Conservation (phyloP, 2,113 vertebrate species). For the Nematolebias whitei region DNA sequence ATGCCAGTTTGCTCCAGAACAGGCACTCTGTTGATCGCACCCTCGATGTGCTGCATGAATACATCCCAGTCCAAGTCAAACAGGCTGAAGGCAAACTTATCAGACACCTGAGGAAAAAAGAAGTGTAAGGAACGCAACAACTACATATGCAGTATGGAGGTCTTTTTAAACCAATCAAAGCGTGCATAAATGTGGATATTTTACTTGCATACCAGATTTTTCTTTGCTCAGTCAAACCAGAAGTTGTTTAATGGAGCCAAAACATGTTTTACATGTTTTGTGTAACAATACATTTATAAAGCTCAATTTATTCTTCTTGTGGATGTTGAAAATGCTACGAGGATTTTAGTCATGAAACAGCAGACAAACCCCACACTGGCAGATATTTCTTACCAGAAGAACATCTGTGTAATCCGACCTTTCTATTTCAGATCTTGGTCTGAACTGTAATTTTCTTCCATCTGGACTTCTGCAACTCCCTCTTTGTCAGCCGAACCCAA, state of each 20-base stretch:
- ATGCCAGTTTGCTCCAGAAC: conserved; percentile 90
- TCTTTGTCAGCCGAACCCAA: conserved; percentile 17
- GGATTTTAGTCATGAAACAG: neutral
- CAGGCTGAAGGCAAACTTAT: conserved; percentile 93
- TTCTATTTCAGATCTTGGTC: conserved; percentile 29
- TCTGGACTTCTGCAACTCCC: conserved; percentile 38
- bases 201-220: neutral
- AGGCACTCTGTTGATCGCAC: conserved; percentile 90
- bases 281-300: no score
- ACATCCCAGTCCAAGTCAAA: conserved; percentile 98
- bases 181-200: neutral
- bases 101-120: conserved; percentile 82
- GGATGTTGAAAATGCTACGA: neutral
- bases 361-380: neutral
- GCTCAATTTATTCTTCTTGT: neutral
- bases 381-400: conserved; percentile 8
- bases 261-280: no score
- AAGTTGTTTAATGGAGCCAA: neutral
- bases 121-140: neutral
- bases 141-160: no score
- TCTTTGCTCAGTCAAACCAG: neutral
- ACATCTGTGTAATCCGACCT: conserved; percentile 39
- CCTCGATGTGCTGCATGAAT: conserved; percentile 91
- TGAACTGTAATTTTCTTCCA: conserved; percentile 47
- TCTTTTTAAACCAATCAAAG: neutral